phyloP scores from a whole-genome alignment of 2,888 invertebrate genomes.

The Trichopria drosophilae region DNA sequence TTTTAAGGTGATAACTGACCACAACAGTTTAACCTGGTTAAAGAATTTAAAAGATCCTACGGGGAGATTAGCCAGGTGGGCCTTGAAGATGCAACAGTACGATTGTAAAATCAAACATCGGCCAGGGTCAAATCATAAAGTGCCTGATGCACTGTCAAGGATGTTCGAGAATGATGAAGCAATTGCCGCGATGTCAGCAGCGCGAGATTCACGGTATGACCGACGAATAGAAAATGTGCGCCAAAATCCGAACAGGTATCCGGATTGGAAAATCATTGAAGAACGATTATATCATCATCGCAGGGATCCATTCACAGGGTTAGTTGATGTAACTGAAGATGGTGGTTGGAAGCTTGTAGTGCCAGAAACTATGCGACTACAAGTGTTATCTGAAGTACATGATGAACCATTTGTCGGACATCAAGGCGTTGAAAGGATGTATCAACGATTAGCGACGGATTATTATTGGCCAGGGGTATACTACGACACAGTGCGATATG shows the following conservation, averaged over 20 bases:
- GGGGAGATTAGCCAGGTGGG: neutral
- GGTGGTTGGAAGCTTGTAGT: conserved; percentile 27
- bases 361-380: too few species aligned
- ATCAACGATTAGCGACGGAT: conserved; percentile 9
- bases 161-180: neutral
- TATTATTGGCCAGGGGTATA: conserved; percentile 38
- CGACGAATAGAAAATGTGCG: too few species aligned
- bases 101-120: conserved; percentile 26
- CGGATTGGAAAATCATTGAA: conserved; percentile 21
- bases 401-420: conserved; percentile 31
- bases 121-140: conserved; percentile 22
- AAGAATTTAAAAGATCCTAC: neutral
- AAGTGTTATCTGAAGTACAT: conserved; percentile 15
- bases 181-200: too few species aligned
- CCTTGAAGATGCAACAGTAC: conserved; percentile 30
- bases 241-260: neutral
- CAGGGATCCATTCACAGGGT: neutral
- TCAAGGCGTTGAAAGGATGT: conserved; percentile 32
- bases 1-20: neutral
- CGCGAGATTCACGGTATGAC: conserved; percentile 25
- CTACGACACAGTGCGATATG: conserved; percentile 27
- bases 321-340: neutral
- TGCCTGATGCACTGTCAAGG: conserved; percentile 30
- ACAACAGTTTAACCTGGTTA: conserved; percentile 4
- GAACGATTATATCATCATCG: conserved; percentile 4